Percentiles rank a stretch among this genome's conserved stretches.
phyloP scores from a whole-genome alignment of 2,888 invertebrate species.

The Polietes domitor region DNA sequence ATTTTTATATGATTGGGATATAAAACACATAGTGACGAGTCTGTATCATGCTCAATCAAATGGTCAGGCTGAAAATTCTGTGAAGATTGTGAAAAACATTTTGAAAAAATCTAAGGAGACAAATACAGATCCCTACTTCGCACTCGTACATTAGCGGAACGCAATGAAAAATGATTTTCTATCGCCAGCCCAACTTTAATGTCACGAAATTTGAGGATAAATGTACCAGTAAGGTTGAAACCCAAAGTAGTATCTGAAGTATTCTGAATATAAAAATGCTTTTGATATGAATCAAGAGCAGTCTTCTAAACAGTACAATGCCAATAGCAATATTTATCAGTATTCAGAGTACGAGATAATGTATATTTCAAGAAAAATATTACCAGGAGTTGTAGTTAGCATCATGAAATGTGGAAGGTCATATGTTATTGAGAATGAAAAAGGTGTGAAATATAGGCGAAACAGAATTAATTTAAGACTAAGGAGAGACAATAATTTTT shows the following conservation, averaged over 20 bases:
- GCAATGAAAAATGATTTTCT: neutral
- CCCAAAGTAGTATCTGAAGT: neutral
- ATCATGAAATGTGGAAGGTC: conserved; percentile 16
- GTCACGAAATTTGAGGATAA: conserved; percentile 22
- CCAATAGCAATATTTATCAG: neutral
- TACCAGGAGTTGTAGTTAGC: conserved; percentile 10
- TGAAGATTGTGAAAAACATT: conserved; percentile 15
- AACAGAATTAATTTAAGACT: conserved; percentile 27
- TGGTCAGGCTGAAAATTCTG: neutral
- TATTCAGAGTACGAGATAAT: neutral
- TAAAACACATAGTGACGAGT: neutral
- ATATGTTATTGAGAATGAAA: conserved; percentile 24
- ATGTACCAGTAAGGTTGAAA: neutral
- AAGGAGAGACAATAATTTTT: neutral
- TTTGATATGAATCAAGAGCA: conserved; percentile 13
- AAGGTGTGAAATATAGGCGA: conserved; percentile 17
- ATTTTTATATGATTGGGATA: conserved; percentile 2
- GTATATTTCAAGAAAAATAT: conserved; percentile 15
- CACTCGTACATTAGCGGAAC: neutral
- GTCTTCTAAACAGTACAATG: neutral
- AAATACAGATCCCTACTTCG: neutral
- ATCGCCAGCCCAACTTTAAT: conserved; percentile 16
- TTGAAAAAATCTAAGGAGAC: neutral
- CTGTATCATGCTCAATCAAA: neutral
- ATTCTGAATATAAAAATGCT: neutral